Percentiles rank a stretch among this genome's conserved stretches.
Conservation (phyloP, 53 echinoderm and acorn worm genomes). For the Actinopyga echinites region DNA sequence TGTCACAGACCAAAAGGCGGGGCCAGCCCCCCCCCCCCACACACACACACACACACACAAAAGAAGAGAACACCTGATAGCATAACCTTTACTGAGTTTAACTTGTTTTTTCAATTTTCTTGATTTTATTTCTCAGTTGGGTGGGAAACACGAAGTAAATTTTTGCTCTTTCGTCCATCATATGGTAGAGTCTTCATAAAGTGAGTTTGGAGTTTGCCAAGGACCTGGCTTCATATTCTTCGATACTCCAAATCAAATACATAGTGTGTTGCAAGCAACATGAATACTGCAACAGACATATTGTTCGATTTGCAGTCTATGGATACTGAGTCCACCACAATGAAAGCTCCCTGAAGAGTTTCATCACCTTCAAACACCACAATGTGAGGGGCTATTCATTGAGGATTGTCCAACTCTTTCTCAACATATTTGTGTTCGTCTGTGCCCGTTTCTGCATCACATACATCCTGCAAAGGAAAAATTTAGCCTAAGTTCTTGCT, state of each 20-base stretch:
- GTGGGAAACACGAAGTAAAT: conserved; percentile 19
- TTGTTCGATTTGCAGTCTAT: conserved; percentile 30
- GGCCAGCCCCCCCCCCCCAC: too few species aligned
- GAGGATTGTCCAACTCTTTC: too few species aligned
- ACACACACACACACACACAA: too few species aligned
- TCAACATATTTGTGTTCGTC: too few species aligned
- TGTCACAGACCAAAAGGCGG: too few species aligned
- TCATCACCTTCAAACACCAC: too few species aligned
- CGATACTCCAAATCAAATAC: conserved; percentile 49
- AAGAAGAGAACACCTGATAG: too few species aligned
- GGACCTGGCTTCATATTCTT: conserved; percentile 37
- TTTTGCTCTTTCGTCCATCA: conserved; percentile 40
- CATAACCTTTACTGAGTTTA: too few species aligned
- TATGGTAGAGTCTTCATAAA: conserved; percentile 18
- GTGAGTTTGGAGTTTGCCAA: conserved; percentile 46
- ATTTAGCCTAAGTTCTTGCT: too few species aligned
- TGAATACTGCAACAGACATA: conserved; percentile 24
- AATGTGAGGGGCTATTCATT: too few species aligned
- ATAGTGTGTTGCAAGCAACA: conserved; percentile 39
- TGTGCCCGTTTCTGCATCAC: too few species aligned
- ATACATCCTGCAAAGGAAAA: too few species aligned
- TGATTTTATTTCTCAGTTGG: background rate
- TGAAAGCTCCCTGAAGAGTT: background rate
- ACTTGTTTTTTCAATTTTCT: background rate
- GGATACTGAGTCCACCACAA: conserved; percentile 32